These are phyloP conservation scores for Bucco capensis DNA, from an alignment of 2,113 vertebrate genomes.

Conservation along the genomic window DNA sequence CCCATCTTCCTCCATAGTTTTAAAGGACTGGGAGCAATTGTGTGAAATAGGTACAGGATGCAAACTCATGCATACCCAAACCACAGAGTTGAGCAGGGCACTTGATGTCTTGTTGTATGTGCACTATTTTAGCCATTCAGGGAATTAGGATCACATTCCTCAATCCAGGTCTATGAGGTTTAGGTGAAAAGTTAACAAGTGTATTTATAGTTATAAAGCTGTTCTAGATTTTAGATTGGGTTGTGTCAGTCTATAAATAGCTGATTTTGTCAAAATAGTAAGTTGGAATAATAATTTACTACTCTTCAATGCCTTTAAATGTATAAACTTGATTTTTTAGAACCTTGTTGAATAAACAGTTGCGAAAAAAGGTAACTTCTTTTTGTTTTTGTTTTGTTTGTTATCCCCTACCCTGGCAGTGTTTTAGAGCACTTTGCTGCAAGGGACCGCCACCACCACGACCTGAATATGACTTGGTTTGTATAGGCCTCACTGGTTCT, in stretches of 20 bases:
- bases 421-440: conserved; percentile 98
- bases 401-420: conserved; percentile 71
- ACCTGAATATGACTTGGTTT: conserved; percentile 97
- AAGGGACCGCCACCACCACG: conserved; percentile 91
- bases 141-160: not conserved
- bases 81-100: not conserved
- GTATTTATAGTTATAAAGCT: not conserved
- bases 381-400: not conserved
- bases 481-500: conserved; percentile 93
- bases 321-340: not conserved
- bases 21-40: no score
- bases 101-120: fast-evolving
- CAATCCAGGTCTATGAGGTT: not conserved
- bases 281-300: not conserved
- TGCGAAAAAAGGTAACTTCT: not conserved
- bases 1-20: no score
- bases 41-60: not conserved
- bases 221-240: not conserved
- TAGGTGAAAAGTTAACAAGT: not conserved
- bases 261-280: not conserved
- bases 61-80: not conserved
- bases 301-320: not conserved
- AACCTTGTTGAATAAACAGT: not conserved
- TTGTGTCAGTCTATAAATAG: not conserved
- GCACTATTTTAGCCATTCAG: not conserved